Conservation (phyloP, 2,888 invertebrate species). For the Cremastinae sp. region DNA sequence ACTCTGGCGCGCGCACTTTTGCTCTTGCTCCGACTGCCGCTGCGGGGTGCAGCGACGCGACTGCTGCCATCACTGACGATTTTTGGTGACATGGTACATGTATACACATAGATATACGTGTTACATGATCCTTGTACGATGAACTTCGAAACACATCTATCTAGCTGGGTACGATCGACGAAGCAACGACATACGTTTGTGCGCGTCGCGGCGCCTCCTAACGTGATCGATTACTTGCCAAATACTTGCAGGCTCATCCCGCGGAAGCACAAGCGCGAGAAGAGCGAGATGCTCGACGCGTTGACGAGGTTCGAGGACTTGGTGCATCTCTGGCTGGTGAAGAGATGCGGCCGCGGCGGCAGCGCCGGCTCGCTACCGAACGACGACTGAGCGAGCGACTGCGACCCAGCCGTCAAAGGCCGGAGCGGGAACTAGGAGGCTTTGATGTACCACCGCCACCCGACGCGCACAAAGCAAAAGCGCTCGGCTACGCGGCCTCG, state of each 20-base stretch:
- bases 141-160: conserved; percentile 38
- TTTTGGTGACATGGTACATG: conserved; percentile 56
- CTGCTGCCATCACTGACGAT: conserved; percentile 47
- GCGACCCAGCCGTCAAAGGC: conserved; percentile 79
- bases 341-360: conserved; percentile 82
- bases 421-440: conserved; percentile 78
- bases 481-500: conserved; percentile 72
- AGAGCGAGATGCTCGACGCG: conserved; percentile 30
- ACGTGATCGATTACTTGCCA: conserved; percentile 23
- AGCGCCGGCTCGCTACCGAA: conserved; percentile 77
- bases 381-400: conserved; percentile 79
- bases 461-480: conserved; percentile 79
- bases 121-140: conserved; percentile 33
- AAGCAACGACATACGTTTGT: conserved; percentile 23
- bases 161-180: conserved; percentile 31
- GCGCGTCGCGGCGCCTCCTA: neutral
- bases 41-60: conserved; percentile 44
- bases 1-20: conserved; percentile 65
- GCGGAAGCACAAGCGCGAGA: conserved; percentile 28
- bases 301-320: conserved; percentile 39
- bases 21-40: conserved; percentile 48
- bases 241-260: conserved; percentile 42
- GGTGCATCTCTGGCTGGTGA: conserved; percentile 81
- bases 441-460: conserved; percentile 80
- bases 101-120: conserved; percentile 20